Percentiles rank a stretch among this genome's conserved stretches.
Conservation (phyloP, 2,797 vertebrate genomes). For the Clarias fuscus region DNA sequence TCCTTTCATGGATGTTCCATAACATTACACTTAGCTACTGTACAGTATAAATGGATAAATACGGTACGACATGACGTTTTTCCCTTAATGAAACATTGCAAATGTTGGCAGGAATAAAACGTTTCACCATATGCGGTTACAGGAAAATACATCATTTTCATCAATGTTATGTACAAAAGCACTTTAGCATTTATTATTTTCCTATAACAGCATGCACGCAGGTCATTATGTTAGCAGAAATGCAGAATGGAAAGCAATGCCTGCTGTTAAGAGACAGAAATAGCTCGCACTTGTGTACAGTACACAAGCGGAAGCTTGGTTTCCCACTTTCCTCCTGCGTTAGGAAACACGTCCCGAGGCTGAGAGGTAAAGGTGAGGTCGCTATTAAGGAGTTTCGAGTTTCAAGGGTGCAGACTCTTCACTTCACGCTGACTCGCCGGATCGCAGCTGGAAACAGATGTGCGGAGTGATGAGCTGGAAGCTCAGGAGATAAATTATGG, state of each 20-base stretch:
- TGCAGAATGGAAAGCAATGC: neutral
- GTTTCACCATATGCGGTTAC: neutral
- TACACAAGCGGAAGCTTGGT: neutral
- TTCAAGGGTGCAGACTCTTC: slow-evolving; percentile 1
- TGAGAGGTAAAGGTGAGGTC: neutral
- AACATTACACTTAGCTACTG: neutral
- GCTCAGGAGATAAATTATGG: neutral
- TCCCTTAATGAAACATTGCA: neutral
- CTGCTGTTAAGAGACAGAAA: neutral
- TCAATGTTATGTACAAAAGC: neutral
- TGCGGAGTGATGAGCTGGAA: slow-evolving; percentile 3
- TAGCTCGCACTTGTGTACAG: neutral
- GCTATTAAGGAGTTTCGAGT: neutral
- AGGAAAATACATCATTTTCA: neutral
- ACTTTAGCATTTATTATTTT: neutral
- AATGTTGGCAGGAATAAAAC: neutral
- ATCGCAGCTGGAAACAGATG: slow-evolving; percentile 1
- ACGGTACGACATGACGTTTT: neutral
- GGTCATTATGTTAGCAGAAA: neutral
- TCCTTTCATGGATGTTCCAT: neutral
- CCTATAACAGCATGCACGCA: neutral
- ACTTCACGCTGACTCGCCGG: neutral
- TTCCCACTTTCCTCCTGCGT: neutral
- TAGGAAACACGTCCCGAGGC: neutral
- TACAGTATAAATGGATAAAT: neutral